Evolutionary conservation across 2,113 vertebrate species (phyloP), one percentile per base, ranked within the genome.

Genomic region (Neotoma lepida): DNA sequence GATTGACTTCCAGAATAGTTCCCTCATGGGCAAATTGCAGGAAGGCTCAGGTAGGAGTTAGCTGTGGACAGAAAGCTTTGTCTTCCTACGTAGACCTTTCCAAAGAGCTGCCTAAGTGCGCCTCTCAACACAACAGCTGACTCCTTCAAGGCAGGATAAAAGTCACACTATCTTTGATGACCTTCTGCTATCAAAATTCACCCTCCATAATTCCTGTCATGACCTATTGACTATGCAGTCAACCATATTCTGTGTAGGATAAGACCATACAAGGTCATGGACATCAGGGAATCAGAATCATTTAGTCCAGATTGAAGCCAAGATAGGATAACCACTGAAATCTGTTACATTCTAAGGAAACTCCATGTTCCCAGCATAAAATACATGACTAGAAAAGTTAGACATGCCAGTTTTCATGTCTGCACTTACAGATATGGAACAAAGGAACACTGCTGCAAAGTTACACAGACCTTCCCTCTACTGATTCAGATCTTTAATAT

Each of bases 401-500:
- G 58, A 77, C 28, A 71, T 41, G 30, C 51, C 22, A 74, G 39
- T 70, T 93, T 94, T 91, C 44, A n/a, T 74, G 12, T 88, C 86
- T 94, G 7, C 20, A 51, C 46, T 91, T 91, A 46, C 0, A 91
- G 73, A 84, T 78, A 86, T 1, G 41, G 41, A 94, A 89, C 51
- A 70, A 92, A 95, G 82, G 49, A 92, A 68, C 7, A 84, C 9
- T 58, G 56, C 18, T 33, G 26, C 81, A 90, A 86, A 94, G 66
- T 68, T 58, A 51, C 58, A 58, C 54, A 9, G 28, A 64, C 87
- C 56, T 78, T 56, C 41, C 26, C 39, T 82, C 26, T 89, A 51
- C 41, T 82, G 46, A 94, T 90, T 93, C 44, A 71, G 58, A 89
- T 89, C 54, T 96, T 93, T 85, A 92, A 96, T 85, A 90, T 56